phyloP scores from a whole-genome alignment of 2,888 invertebrate species.

The Papilio gigon region DNA sequence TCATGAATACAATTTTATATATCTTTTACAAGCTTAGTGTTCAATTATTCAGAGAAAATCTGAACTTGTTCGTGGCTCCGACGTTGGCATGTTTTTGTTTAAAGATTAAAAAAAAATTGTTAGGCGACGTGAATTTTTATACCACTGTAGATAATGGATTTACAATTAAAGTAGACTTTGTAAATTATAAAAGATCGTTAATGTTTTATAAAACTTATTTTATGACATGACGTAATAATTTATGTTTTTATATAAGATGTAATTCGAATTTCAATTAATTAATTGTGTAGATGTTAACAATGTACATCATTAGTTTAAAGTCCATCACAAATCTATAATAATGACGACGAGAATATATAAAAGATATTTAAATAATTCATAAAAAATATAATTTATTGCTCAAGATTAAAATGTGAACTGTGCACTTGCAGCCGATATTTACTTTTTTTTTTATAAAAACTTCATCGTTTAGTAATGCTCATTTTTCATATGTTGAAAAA shows the following conservation, averaged over 20 bases:
- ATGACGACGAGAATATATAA: not conserved
- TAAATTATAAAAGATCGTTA: too few species aligned
- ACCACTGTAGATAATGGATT: too few species aligned
- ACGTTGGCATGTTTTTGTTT: not conserved
- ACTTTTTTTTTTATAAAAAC: not conserved
- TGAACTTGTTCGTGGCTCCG: constrained; percentile 8
- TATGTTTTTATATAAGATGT: not conserved
- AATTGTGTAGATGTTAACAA: not conserved
- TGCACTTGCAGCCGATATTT: not conserved
- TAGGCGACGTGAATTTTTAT: too few species aligned
- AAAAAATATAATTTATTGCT: constrained; percentile 2
- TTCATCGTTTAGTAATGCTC: constrained; percentile 35
- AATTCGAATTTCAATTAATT: not conserved
- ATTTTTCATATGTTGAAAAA: constrained; percentile 38
- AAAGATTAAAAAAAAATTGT: not conserved
- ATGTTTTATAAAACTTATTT: not conserved
- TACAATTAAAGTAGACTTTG: too few species aligned
- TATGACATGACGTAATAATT: constrained; percentile 9
- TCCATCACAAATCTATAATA: not conserved
- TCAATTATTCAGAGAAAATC: not conserved
- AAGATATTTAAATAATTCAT: not conserved
- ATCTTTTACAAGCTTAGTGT: constrained; percentile 24
- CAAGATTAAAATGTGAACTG: not conserved
- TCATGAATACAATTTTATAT: constrained; percentile 10
- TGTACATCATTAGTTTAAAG: not conserved